A percentile compares a stretch with the other conserved stretches of the same genome.
phyloP scores from a whole-genome alignment of 2,888 invertebrate genomes.

The Drosophila seclusa region DNA sequence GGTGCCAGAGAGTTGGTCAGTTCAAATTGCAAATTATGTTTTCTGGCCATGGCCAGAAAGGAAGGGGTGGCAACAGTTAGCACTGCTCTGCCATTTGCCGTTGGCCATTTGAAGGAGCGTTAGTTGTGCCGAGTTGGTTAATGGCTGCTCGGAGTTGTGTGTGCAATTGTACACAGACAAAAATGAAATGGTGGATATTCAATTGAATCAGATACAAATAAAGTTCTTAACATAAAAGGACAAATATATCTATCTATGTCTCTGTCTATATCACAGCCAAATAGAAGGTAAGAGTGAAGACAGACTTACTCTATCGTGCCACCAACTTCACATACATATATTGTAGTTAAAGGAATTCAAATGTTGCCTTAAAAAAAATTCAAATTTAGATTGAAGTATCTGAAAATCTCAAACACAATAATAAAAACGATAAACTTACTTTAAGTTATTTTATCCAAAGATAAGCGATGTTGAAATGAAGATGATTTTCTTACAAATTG shows the following conservation, averaged over 20 bases:
- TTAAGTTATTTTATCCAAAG: not conserved
- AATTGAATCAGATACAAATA: not conserved
- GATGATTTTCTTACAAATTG: too few species aligned
- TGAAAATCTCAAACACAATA: not conserved
- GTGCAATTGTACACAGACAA: not conserved
- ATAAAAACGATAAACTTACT: not conserved
- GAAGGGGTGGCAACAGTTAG: conserved; percentile 24
- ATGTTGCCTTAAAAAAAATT: not conserved
- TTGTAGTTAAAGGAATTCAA: not conserved
- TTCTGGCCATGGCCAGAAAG: conserved; percentile 43
- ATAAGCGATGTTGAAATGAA: not conserved
- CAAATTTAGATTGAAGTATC: not conserved
- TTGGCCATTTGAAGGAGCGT: conserved; percentile 14
- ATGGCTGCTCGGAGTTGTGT: conserved; percentile 3
- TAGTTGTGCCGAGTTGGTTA: not conserved
- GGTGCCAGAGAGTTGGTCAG: conserved; percentile 24
- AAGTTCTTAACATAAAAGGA: not conserved
- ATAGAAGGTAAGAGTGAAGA: not conserved
- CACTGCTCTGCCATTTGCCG: conserved; percentile 20
- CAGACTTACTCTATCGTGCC: not conserved
- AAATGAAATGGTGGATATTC: not conserved
- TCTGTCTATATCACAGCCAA: not conserved
- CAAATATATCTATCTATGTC: not conserved
- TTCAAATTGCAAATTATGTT: conserved; percentile 76
- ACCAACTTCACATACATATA: not conserved